Base-by-base conservation (phyloP, 2,888 invertebrate species). In the Prosopocoilus inquinatus region DNA sequence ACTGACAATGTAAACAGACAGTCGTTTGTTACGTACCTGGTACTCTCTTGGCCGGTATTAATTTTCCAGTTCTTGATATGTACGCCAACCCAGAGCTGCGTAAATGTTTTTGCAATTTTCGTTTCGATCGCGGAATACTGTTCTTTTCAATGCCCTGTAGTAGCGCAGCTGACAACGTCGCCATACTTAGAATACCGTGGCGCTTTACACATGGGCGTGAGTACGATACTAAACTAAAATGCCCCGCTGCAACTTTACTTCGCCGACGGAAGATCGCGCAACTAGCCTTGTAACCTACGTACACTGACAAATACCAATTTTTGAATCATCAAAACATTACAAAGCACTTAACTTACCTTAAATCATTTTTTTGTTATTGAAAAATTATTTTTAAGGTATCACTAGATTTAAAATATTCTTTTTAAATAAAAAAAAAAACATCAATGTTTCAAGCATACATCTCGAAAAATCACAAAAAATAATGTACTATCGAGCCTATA, bases 1-100 rank as follows among this genome's bases (percentile, higher is more conserved):
- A 43, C 33, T 67, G 66, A 66, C 64, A 69, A 72, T 71, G 73
- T 73, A 73, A 74, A 74, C 70, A 72, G 59, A 58, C 11, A 13
- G 35, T 54, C 48, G 45, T 41, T 20, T 32, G 34, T 36, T 39
- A 71, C 76, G 64, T 70, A 78, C 78, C 79, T 77, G 78, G 76
- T 55, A 79, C 78, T 70, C 71, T 75, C 70, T 80, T 80, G 28
- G 80, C 80, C 48, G 79, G 78, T 63, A 80, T 76, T 57, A 79
- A 69, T 70, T 78, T 79, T 56, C 80, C 80, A 45, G 79, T 78
- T 58, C 78, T 68, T 55, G 79, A 79, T 63, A 80, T 75, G 72
- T 80, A 80, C 61, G 78, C 79, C 66, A 77, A 67, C 46, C 80
- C 80, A 59, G 78, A 75, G 65, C 77, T 78, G 51, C 78, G 73